Evolutionary conservation across 64 coral and sea anemone species (phyloP).

Genomic region (Pocillopora verrucosa): DNA sequence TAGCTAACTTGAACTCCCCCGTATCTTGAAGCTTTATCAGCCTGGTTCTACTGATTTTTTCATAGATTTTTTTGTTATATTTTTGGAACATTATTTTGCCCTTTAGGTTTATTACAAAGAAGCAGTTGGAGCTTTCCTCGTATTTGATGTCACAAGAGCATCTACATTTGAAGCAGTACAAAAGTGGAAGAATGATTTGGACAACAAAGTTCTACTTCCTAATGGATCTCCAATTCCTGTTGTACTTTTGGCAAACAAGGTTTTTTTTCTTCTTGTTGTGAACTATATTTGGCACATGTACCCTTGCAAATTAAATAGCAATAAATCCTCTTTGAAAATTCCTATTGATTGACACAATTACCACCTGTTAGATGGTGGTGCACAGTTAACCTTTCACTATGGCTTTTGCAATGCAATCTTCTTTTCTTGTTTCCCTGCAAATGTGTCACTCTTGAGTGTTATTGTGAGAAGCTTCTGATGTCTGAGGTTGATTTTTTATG

Average conservation of each 20-base stretch:
- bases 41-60: too few species aligned
- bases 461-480: too few species aligned
- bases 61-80: too few species aligned
- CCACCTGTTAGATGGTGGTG: too few species aligned
- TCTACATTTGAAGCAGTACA: conserved; percentile 96
- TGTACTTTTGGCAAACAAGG: conserved; percentile 96
- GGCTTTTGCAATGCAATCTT: too few species aligned
- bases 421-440: too few species aligned
- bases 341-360: too few species aligned
- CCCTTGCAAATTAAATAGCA: background rate
- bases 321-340: too few species aligned
- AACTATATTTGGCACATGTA: background rate
- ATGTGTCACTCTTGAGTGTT: too few species aligned
- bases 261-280: background rate
- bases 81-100: background rate
- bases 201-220: conserved; percentile 84
- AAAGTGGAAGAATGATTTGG: conserved; percentile 99
- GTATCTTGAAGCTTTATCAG: too few species aligned
- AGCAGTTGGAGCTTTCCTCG: conserved; percentile 94
- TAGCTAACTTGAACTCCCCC: too few species aligned
- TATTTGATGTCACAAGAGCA: conserved; percentile 97
- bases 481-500: background rate
- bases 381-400: too few species aligned
- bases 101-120: conserved; percentile 96
- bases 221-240: conserved; percentile 82